phyloP scores from a whole-genome alignment of 2,888 invertebrate species.

The Drosophila setosimentum region DNA sequence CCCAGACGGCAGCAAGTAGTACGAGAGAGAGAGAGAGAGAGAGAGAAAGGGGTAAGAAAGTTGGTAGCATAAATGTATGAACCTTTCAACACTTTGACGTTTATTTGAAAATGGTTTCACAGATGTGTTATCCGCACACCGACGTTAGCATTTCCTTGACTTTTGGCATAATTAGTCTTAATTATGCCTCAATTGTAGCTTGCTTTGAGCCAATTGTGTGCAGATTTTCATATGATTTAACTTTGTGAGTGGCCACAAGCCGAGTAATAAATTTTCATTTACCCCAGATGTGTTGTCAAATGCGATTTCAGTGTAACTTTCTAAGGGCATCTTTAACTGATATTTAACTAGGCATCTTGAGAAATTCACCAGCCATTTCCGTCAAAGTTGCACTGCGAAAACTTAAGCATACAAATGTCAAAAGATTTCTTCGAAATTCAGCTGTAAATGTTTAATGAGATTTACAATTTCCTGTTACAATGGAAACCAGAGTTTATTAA shows the following conservation, averaged over 20 bases:
- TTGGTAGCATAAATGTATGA: slow-evolving; percentile 28
- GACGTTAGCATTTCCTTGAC: slow-evolving; percentile 12
- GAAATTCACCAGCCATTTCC: not conserved
- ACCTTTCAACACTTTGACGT: slow-evolving; percentile 41
- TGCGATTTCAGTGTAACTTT: not conserved
- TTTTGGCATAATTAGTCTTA: slow-evolving; percentile 54
- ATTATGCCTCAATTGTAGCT: slow-evolving; percentile 53
- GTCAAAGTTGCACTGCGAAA: not conserved
- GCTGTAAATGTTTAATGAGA: not conserved
- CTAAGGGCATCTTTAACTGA: slow-evolving; percentile 6
- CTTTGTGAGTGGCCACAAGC: not conserved
- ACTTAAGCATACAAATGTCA: not conserved
- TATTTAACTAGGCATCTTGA: not conserved
- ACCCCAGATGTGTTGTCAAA: slow-evolving; percentile 11
- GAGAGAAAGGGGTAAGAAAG: not conserved
- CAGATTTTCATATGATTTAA: slow-evolving; percentile 3
- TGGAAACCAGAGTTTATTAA: not conserved
- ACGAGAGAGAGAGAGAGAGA: not conserved
- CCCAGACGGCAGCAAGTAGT: slow-evolving; percentile 8
- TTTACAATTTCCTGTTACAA: not conserved
- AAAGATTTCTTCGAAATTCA: not conserved
- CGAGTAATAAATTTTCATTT: slow-evolving; percentile 69
- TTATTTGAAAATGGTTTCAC: slow-evolving; percentile 49
- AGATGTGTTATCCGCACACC: not conserved
- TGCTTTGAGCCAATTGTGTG: slow-evolving; percentile 49